Evolutionary conservation across 2,797 vertebrate genomes (phyloP), one percentile per base, ranked within the genome.

Genomic region (Falco berigora): DNA sequence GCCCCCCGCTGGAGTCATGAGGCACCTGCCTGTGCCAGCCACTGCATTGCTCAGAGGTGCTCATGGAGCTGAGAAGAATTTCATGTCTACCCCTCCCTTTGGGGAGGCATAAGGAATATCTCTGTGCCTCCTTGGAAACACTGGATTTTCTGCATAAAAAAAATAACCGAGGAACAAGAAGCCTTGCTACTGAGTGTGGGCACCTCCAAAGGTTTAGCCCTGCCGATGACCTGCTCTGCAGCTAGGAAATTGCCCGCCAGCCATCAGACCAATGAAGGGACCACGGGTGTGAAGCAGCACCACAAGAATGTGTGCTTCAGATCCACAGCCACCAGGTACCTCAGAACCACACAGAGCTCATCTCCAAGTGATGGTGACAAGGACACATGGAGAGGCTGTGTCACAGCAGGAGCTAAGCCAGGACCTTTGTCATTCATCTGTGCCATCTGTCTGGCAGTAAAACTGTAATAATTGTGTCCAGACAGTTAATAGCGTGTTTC

Each of bases 81-180:
- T 87, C 3, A 38, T 7, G 36, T 64, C n/a, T 16, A 0, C 15
- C 19, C 3, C 21, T 59, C 12, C 19, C 16, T 82, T 30, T 50
- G 63, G 10, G 40, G 21, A 28, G 21, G 22, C 21, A 17, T 2
- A 53, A 18, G 22, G 59, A 82, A 42, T 23, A 53, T 9, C 23
- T 21, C 47, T 34, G 1, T 52, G 12, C 12, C 19, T 56, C 0
- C 0, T 7, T 3, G 6, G 59, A 46, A 25, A 30, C 0, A 34
- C 32, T 75, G 47, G 5, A 12, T 88, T 82, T 80, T 22, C 14
- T 80, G 12, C 5, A 10, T n/a, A 59, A 72, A 74, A 71, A 47
- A 47, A 38, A 12, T 0, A 7, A 53, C 4, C 12, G 27, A 46
- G 50, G 79, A 76, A 34, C 10, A 34, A 69, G 59, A 76, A 68